Evolutionary conservation across 1,140 invertebrate species (phyloP).

Genomic region (Phenacoccus solenopsis): DNA sequence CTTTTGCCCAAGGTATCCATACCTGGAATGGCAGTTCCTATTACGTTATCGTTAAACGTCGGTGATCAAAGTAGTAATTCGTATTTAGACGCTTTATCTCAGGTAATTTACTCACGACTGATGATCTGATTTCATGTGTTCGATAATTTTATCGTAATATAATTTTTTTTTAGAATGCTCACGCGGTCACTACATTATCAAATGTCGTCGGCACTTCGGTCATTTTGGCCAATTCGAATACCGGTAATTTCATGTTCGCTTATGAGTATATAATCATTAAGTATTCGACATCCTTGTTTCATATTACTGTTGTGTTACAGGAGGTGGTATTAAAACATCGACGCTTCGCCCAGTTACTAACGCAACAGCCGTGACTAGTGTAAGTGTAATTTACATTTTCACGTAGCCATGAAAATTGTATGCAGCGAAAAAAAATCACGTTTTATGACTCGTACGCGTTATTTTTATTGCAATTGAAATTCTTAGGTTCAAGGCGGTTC

Average conservation of each 20-base stretch:
- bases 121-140: neutral
- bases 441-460: too few relatives aligned
- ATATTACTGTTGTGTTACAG: neutral
- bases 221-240: neutral
- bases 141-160: neutral
- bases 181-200: neutral
- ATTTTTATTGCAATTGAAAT: too few relatives aligned
- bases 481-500: neutral
- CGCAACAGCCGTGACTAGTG: neutral
- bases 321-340: neutral
- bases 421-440: too few relatives aligned
- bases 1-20: conserved; percentile 50
- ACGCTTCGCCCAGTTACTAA: neutral
- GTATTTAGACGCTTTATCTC: conserved; percentile 6
- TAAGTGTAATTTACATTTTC: neutral
- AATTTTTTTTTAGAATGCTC: conserved; percentile 1
- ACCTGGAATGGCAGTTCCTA: conserved; percentile 59
- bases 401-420: neutral
- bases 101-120: neutral
- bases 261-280: too few relatives aligned
- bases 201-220: neutral
- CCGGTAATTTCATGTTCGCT: neutral
- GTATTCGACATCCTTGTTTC: neutral
- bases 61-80: neutral
- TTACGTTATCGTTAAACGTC: conserved; percentile 60